Percentiles rank a stretch among this genome's conserved stretches.
phyloP scores from a whole-genome alignment of 2,113 vertebrate species.

The Grammomys surdaster region DNA sequence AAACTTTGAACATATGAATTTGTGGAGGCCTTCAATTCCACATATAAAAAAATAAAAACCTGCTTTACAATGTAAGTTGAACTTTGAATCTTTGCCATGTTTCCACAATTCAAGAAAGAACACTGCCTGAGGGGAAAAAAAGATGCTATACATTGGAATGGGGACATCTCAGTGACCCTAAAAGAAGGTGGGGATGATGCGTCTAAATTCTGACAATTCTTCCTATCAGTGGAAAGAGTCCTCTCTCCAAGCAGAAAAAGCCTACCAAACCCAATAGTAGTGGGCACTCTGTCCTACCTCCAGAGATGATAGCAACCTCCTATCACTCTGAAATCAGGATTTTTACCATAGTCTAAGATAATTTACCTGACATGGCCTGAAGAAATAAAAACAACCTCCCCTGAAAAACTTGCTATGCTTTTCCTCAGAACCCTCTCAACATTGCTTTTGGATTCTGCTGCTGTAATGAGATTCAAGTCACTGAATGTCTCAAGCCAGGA shows the following conservation, averaged over 20 bases:
- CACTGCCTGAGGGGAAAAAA: not conserved
- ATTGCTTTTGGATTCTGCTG: not conserved
- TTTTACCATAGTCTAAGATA: not conserved
- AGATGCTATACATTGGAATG: not conserved
- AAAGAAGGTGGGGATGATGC: not conserved
- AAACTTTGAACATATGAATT: not conserved
- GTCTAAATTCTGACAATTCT: not conserved
- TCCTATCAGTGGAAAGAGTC: not conserved
- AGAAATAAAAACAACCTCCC: not conserved
- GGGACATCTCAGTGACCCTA: not conserved
- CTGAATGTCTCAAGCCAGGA: not conserved
- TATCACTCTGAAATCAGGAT: not conserved
- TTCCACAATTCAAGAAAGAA: not conserved
- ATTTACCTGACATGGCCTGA: not conserved
- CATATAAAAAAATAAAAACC: not conserved
- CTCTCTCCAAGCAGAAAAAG: not conserved
- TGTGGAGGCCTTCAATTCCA: not conserved
- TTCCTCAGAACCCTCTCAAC: not conserved
- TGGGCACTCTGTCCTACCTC: not conserved
- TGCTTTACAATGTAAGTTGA: not conserved
- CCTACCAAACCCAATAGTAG: not conserved
- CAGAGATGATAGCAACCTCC: not conserved
- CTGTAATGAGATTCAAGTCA: not conserved
- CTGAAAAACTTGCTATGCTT: not conserved
- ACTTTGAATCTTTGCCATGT: not conserved